Percentiles rank a stretch among this genome's conserved stretches.
Conservation (phyloP, 2,797 vertebrate genomes). For the Pangasius larnaudii region DNA sequence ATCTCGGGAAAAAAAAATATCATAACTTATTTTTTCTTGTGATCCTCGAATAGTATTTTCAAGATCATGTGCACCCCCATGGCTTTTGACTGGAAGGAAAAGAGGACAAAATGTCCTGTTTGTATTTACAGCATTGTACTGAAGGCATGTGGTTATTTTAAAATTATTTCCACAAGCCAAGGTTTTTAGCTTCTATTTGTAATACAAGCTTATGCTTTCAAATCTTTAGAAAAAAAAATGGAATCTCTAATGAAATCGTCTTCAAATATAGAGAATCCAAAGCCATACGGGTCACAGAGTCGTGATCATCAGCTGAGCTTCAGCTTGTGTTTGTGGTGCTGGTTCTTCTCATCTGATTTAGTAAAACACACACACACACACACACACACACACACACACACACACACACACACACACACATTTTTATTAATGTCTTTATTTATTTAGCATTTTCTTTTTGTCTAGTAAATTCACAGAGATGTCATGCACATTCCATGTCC, state of each 20-base stretch:
- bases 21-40: not conserved
- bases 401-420: slow-evolving; percentile 11
- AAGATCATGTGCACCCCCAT: not conserved
- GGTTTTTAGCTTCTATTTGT: not conserved
- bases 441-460: slow-evolving; percentile 6
- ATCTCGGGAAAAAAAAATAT: not conserved
- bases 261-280: slow-evolving; percentile 18
- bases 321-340: not conserved
- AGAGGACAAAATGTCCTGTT: not conserved
- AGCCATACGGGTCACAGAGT: not conserved
- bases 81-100: too few species aligned
- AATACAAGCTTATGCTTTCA: not conserved
- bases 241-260: not conserved
- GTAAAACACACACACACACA: not conserved
- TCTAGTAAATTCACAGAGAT: slow-evolving; percentile 40
- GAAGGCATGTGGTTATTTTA: not conserved
- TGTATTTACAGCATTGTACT: too few species aligned
- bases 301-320: slow-evolving; percentile 16
- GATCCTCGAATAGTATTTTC: not conserved
- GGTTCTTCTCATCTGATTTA: not conserved
- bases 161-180: not conserved
- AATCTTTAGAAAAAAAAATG: not conserved
- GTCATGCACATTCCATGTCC: slow-evolving; percentile 37
- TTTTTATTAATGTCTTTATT: slow-evolving; percentile 20
- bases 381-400: slow-evolving; percentile 10